Evolutionary conservation across 2,113 vertebrate species (phyloP).

Genomic region (Ammodytes marinus): DNA sequence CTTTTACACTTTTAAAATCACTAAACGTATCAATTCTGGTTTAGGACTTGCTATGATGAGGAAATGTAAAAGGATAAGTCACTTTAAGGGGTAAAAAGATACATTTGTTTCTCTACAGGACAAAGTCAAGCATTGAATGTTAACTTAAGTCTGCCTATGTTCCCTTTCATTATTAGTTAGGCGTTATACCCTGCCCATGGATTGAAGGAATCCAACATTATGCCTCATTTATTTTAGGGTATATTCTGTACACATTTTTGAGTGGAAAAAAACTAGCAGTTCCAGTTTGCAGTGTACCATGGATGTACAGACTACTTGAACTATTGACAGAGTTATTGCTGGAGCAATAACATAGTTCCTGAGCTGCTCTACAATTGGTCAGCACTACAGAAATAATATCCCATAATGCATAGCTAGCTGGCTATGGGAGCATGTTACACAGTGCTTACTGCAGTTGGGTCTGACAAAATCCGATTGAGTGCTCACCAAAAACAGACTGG

Average conservation of each 20-base stretch:
- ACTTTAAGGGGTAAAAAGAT: background rate
- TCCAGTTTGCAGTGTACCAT: no score
- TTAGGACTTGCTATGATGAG: background rate
- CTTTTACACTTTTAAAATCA: background rate
- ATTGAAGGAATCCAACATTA: background rate
- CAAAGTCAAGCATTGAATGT: background rate
- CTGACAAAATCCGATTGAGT: no score
- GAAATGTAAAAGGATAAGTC: background rate
- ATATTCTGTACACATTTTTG: background rate
- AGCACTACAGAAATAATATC: no score
- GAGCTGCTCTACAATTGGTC: no score
- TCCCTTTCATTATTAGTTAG: background rate
- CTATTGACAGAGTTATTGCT: no score
- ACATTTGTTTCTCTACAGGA: background rate
- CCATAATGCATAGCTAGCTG: no score
- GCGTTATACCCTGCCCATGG: background rate
- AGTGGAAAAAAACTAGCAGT: no score
- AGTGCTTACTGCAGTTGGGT: no score
- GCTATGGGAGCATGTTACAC: no score
- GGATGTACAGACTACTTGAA: no score
- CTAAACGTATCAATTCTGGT: background rate
- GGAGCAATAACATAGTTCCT: no score
- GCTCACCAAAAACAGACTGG: no score
- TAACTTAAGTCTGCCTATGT: background rate
- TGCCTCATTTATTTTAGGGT: background rate